phyloP scores from a whole-genome alignment of 1,140 invertebrate species.

The Drosophila erecta region DNA sequence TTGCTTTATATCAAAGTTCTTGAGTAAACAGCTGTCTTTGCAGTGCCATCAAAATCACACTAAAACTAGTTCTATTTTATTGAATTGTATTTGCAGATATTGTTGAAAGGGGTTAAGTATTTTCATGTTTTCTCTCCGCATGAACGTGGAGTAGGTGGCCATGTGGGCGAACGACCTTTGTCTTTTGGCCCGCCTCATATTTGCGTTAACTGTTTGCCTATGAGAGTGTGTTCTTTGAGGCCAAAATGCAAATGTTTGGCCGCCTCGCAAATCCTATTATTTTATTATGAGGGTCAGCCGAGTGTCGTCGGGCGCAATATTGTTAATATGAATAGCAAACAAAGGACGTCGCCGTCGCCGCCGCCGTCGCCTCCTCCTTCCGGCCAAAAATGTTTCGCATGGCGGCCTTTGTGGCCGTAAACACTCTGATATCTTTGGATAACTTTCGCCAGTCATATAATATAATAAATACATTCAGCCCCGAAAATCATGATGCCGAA shows the following conservation, averaged over 20 bases:
- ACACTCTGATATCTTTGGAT: constrained; percentile 43
- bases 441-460: constrained; percentile 35
- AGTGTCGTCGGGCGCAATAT: constrained; percentile 53
- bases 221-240: constrained; percentile 50
- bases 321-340: constrained; percentile 58
- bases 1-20: too few relatives aligned
- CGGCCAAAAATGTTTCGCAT: neutral
- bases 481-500: constrained; percentile 3
- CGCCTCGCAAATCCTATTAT: constrained; percentile 57
- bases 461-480: constrained; percentile 34
- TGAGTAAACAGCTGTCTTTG: too few relatives aligned
- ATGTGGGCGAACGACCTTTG: constrained; percentile 46
- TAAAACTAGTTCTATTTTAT: too few relatives aligned
- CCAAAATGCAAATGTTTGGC: constrained; percentile 60
- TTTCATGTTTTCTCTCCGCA: neutral
- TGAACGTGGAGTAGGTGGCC: constrained; percentile 18
- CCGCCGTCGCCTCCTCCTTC: constrained; percentile 2
- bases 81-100: neutral
- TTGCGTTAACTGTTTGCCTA: constrained; percentile 40
- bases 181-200: constrained; percentile 45
- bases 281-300: constrained; percentile 60
- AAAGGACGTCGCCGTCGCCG: constrained; percentile 16
- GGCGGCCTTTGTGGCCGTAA: constrained; percentile 17
- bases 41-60: too few relatives aligned
- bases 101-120: neutral